A percentile compares a stretch with the other conserved stretches of the same genome.
Evolutionary conservation across 92 coral and sea anemone species (phyloP).

Genomic region (Diadumene lineata): DNA sequence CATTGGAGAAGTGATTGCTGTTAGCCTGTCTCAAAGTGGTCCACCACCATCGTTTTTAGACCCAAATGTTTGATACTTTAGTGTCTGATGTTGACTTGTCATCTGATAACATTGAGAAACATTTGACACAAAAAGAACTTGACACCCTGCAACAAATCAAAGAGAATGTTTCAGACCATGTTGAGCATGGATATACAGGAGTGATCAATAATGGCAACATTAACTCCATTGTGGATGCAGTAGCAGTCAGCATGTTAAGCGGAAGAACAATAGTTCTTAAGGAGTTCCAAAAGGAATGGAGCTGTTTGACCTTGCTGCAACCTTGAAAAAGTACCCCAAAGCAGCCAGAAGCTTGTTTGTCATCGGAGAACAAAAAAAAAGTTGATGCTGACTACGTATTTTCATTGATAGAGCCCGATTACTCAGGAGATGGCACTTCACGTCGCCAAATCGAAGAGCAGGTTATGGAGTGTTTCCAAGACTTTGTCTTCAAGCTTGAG

Average conservation of each 20-base stretch:
- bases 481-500: conserved; percentile 60
- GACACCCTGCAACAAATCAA: conserved; percentile 42
- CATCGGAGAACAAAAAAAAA: conserved; percentile 32
- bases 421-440: conserved; percentile 47
- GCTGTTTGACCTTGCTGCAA: conserved; percentile 35
- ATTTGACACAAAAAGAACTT: conserved; percentile 56
- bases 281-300: conserved; percentile 27
- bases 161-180: conserved; percentile 49
- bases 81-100: conserved; percentile 14
- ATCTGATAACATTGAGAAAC: conserved; percentile 27
- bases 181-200: conserved; percentile 68
- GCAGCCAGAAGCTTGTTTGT: conserved; percentile 15
- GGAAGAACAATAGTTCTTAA: conserved; percentile 27
- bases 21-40: conserved; percentile 76
- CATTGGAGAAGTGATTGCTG: conserved; percentile 61
- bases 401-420: conserved; percentile 55
- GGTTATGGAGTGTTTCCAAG: conserved; percentile 61
- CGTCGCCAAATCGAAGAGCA: conserved; percentile 41
- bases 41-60: conserved; percentile 69
- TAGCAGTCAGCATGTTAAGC: conserved; percentile 32
- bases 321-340: conserved; percentile 21
- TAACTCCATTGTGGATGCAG: conserved; percentile 44
- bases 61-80: conserved; percentile 49
- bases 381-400: conserved; percentile 60
- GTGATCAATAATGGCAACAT: conserved; percentile 38